Base-by-base conservation (phyloP, 30 jellyfish, hydroid and myxozoan species). In the Hydra vulgaris region DNA sequence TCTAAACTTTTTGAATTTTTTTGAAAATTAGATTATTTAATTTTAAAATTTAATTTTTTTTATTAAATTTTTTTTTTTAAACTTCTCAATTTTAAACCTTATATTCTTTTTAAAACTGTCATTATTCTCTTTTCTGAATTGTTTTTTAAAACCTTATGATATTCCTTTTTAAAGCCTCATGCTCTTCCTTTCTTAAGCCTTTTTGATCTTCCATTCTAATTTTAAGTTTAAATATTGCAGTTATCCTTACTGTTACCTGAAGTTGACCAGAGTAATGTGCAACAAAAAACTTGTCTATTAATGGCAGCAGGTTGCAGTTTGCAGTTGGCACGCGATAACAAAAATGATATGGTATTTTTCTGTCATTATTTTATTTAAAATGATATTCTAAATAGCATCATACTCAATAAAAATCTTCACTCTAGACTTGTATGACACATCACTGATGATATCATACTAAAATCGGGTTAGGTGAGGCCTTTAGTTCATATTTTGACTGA, bases 261-360 rank as follows among this genome's bases (percentile, higher is more conserved):
- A 5, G 84, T 66, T 25, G 61, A 84, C 73, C 21, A 19, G 72
- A 92, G 81, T 74, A 74, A 75, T 53, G 69, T 80, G 17, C 98
- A 92, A 55, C 98, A 92, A 69, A 87, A 84, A 53, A 75, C 98
- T 7, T 87, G 96, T 70, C 76, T 92, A 18, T 82, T 92, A 20
- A 92, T 92, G 98, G 96, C 98, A 25, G 55, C 95, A n/a, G 96
- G 96, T 15, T 82, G 96, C 55, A 87, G 94, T 54, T 78, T 92
- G 56, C 95, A 92, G 79, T 66, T 89, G 8, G 86, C 86, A 27
- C 84, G 91, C 52, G 70, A 54, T 21, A 19, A 73, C 7, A 74
- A 71, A 56, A 83, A 72, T 72, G 95, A 71, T 54, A 86, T 68
- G 94, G 95, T 82, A 27, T 16, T 20, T 25, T 22, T n/a, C n/a